Evolutionary conservation across 1,140 invertebrate genomes (phyloP).

Genomic region (Heliothis subflexa): DNA sequence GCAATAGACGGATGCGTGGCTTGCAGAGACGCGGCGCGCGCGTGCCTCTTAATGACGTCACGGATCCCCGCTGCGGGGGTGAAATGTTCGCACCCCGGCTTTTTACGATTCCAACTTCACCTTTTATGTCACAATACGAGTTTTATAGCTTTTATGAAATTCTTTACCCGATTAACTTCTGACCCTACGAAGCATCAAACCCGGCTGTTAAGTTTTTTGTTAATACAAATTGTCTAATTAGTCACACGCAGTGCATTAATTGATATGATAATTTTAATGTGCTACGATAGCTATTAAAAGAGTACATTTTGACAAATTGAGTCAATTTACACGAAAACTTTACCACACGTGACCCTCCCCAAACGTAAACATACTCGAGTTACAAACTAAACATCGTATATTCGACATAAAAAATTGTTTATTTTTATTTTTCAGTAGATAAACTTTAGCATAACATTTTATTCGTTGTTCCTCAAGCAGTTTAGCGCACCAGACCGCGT

Average conservation of each 20-base stretch:
- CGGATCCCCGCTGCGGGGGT: slow-evolving; percentile 61
- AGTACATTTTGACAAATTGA: slow-evolving; percentile 48
- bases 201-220: slow-evolving; percentile 69
- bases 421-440: slow-evolving; percentile 17
- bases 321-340: slow-evolving; percentile 22
- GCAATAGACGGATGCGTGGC: slow-evolving; percentile 25
- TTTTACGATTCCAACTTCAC: slow-evolving; percentile 80
- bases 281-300: slow-evolving; percentile 51
- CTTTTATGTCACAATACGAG: slow-evolving; percentile 79
- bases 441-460: slow-evolving; percentile 16
- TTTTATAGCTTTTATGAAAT: slow-evolving; percentile 81
- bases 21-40: slow-evolving; percentile 57
- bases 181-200: slow-evolving; percentile 65
- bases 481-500: slow-evolving; percentile 32
- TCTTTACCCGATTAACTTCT: slow-evolving; percentile 78
- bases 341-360: slow-evolving; percentile 6
- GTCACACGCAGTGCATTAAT: slow-evolving; percentile 60
- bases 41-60: slow-evolving; percentile 76
- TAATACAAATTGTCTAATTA: slow-evolving; percentile 73
- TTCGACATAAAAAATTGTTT: slow-evolving; percentile 11
- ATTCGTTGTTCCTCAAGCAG: slow-evolving; percentile 21
- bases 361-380: slow-evolving; percentile 21
- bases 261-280: slow-evolving; percentile 63
- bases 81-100: slow-evolving; percentile 62
- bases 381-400: slow-evolving; percentile 31